Base-by-base conservation (phyloP, 2,888 invertebrate genomes). In the Limnephilus marmoratus region DNA sequence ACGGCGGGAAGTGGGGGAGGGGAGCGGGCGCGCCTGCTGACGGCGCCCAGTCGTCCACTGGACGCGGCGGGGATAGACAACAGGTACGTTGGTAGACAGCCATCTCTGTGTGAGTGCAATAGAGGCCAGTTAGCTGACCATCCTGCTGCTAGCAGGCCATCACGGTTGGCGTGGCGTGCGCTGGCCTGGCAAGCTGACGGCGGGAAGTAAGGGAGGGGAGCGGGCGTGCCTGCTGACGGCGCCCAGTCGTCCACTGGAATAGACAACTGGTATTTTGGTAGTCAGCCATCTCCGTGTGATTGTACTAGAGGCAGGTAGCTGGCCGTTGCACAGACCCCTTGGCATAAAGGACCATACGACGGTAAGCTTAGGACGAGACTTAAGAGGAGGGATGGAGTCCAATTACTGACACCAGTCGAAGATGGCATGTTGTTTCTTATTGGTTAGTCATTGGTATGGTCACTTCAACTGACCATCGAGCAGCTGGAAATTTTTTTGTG, bases 1-100 rank as follows among this genome's bases (percentile, higher is more conserved):
- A 92, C 92, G 93, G 89, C 85, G 41, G 85, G 85, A 37, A 87
- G 92, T 82, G 87, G 85, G 85, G 93, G 93, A 93, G 94, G 92
- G 93, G 93, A 92, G 93, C 91, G 91, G 86, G 90, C 85, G 90
- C 86, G 68, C 85, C 88, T 85, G 92, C 86, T 89, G 91, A 91
- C 92, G 93, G 93, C 88, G 90, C 53, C 53, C 53, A 68, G 53
- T 68, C 53, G 53, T 18, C 53, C 53, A 68, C 53, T 68, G 81
- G 31, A 31, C 81, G 81, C 29, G 31, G 13, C 31, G 81, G 81
- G 81, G 93, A 31, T 29, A 81, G 53, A 68, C 53, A 68, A 68
- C 53, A 68, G 53, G 53, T 68, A 68, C 24, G 53, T 68, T 68
- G 18, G 53, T 68, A 68, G 53, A 15, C 18, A 68, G 18, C 24